These are phyloP conservation scores for Caenorhabditis uteleia DNA, from an alignment of 2,888 invertebrate genomes.

Conservation along the genomic window DNA sequence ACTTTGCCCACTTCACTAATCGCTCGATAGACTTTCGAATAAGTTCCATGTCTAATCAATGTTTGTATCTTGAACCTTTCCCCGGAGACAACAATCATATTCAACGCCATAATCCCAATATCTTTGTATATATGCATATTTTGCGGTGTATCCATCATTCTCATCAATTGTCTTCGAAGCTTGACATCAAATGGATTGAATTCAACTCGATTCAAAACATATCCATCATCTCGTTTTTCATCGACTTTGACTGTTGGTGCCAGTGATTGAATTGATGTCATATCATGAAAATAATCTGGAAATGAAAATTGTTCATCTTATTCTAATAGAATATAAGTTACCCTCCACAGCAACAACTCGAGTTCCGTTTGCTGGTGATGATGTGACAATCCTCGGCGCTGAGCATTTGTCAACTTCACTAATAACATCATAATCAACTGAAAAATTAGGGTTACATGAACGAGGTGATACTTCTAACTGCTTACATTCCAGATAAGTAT, in stretches of 20 bases:
- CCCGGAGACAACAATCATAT: constrained; percentile 56
- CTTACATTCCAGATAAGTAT: too few species aligned
- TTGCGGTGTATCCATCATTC: constrained; percentile 57
- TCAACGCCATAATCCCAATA: constrained; percentile 20
- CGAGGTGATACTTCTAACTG: too few species aligned
- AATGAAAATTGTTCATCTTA: too few species aligned
- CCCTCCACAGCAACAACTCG: constrained; percentile 18
- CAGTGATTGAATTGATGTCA: too few species aligned
- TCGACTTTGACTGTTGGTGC: too few species aligned
- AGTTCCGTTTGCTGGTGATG: constrained; percentile 19
- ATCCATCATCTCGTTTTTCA: constrained; percentile 17
- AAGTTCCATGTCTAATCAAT: constrained; percentile 71
- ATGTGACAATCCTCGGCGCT: constrained; percentile 19
- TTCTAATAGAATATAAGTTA: too few species aligned
- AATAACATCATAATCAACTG: constrained; percentile 14
- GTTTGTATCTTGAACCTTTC: constrained; percentile 63
- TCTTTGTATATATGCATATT: constrained; percentile 46
- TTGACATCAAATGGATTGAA: constrained; percentile 83
- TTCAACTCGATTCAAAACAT: constrained; percentile 35
- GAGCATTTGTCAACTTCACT: background rate
- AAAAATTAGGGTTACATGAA: too few species aligned
- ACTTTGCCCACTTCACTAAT: constrained; percentile 28
- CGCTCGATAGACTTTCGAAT: constrained; percentile 70
- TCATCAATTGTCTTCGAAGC: constrained; percentile 78
- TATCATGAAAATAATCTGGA: too few species aligned